Evolutionary conservation across 2,113 vertebrate genomes (phyloP).

Genomic region (Myanophis thanlyinensis): DNA sequence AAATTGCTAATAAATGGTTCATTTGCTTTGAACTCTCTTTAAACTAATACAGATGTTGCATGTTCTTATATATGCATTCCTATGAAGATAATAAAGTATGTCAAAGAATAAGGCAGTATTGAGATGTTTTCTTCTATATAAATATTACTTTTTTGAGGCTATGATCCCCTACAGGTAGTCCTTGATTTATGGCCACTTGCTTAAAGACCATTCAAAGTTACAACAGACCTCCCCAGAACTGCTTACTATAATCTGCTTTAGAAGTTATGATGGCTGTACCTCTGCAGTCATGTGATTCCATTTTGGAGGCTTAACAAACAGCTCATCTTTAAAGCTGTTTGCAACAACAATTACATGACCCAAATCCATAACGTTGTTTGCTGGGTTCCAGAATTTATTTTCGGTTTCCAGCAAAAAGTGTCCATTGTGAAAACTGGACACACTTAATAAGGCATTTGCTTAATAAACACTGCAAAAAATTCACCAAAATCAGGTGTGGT

Average conservation of each 20-base stretch:
- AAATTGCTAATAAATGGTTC: background rate
- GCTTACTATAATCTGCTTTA: background rate
- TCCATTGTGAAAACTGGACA: background rate
- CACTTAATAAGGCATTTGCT: background rate
- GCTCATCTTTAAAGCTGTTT: background rate
- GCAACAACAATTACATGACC: background rate
- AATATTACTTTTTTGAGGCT: background rate
- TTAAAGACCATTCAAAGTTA: background rate
- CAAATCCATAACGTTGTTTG: background rate
- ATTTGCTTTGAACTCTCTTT: background rate
- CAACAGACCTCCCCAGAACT: background rate
- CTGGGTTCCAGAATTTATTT: background rate
- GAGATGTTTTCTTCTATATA: background rate
- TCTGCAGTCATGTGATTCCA: background rate
- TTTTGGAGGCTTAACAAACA: background rate
- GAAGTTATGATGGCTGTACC: background rate
- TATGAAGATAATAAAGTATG: background rate
- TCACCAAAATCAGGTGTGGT: background rate
- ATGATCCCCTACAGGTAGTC: background rate
- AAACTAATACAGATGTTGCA: background rate
- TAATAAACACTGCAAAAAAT: background rate
- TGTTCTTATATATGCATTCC: background rate
- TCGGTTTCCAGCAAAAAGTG: background rate
- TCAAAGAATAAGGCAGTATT: background rate
- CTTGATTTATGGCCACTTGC: background rate